Base-by-base conservation (phyloP, 2,888 invertebrate species). In the Litoditis marina region DNA sequence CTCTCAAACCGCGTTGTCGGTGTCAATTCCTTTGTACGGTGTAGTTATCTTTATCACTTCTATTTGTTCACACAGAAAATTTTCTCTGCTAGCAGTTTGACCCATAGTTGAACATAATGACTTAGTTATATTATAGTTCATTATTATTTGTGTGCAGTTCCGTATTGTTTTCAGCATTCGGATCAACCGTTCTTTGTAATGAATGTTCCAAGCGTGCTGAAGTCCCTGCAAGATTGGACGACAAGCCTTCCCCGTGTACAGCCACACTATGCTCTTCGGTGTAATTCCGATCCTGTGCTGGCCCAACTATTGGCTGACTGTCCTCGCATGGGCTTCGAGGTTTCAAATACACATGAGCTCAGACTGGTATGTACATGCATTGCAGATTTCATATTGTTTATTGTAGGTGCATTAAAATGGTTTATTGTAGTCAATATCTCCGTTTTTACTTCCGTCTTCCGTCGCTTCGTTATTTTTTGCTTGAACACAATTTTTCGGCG, bases 281-380 rank as follows among this genome's bases (percentile, higher is more conserved):
- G 96, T 86, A 96, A 98, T 85, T 92, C 94, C 82, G 90, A 90
- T 84, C 87, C 88, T 59, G 86, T 89, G 71, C 88, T 98, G n/a
- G 68, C 70, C 19, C 66, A 69, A 36, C 63, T 78, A 42, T 60
- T 79, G n/a, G 77, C 78, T 22, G 68, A 72, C 53, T 54, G 91
- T 36, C 57, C 60, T 74, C 95, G 94, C 47, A 88, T 90, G 46
- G 90, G 91, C 69, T 98, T 98, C 85, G 96, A 96, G 86, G 96
- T 69, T 19, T 30, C 65, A 16, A 69, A 63, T 47, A 46, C 58
- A 0, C 34, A 49, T 3, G 72, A 72, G 34, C 53, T 68, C 22
- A 58, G 56, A 50, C 44, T 68, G 63, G 66, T 61, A 11, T 31
- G 36, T 16, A 30, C 22, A n/a, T n/a, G n/a, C n/a, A n/a, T n/a